phyloP scores from a whole-genome alignment of 2,888 invertebrate genomes.

The Venusia cambrica region DNA sequence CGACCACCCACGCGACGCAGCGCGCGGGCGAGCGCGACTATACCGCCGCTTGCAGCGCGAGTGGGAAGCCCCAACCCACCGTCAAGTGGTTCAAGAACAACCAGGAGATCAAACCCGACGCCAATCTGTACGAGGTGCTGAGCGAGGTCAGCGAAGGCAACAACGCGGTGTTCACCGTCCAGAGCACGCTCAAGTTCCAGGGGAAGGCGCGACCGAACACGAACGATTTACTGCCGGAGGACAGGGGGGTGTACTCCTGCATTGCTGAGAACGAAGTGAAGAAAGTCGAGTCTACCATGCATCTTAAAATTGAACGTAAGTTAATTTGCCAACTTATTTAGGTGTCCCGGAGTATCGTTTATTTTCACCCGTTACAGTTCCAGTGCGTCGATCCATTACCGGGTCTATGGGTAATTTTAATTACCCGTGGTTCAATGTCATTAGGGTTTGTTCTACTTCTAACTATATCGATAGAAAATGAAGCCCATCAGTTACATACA shows the following conservation, averaged over 20 bases:
- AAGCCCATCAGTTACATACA: too few relatives aligned
- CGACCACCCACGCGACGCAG: slow-evolving; percentile 90
- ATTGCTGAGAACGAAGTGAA: slow-evolving; percentile 94
- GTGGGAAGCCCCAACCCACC: slow-evolving; percentile 92
- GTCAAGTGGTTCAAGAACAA: slow-evolving; percentile 94
- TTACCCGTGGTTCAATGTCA: too few relatives aligned
- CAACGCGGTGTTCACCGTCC: slow-evolving; percentile 90
- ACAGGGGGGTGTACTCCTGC: slow-evolving; percentile 93
- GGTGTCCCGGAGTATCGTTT: too few relatives aligned
- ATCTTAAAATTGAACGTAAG: slow-evolving; percentile 94
- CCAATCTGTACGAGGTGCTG: slow-evolving; percentile 90
- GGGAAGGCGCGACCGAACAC: slow-evolving; percentile 89
- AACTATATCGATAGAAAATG: too few relatives aligned
- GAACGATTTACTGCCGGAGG: slow-evolving; percentile 90
- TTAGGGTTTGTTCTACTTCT: too few relatives aligned
- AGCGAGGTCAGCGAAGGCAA: slow-evolving; percentile 89
- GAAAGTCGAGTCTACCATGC: slow-evolving; percentile 93
- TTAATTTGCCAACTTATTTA: slow-evolving; percentile 30
- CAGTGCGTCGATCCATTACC: too few relatives aligned
- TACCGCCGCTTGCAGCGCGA: slow-evolving; percentile 90
- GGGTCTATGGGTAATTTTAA: too few relatives aligned
- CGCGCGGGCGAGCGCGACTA: slow-evolving; percentile 90
- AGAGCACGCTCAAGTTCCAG: slow-evolving; percentile 89
- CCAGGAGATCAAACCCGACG: slow-evolving; percentile 87
- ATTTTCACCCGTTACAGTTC: too few relatives aligned